Evolutionary conservation across 2,113 vertebrate genomes (phyloP).

Genomic region (Asarcornis scutulata): DNA sequence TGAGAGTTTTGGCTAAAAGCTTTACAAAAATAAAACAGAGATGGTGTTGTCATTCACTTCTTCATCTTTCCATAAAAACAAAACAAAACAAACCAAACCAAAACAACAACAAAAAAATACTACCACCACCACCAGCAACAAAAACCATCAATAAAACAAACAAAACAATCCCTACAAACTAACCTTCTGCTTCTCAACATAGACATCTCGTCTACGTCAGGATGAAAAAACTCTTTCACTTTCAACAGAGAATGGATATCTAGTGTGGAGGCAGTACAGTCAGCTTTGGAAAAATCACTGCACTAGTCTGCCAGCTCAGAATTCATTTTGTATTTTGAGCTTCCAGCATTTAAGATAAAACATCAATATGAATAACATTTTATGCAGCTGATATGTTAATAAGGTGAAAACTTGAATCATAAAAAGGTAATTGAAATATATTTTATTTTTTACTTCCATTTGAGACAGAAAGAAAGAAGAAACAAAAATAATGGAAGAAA

Average conservation of each 20-base stretch:
- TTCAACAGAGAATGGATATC: conserved; percentile 15
- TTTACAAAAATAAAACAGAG: background rate
- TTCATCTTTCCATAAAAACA: background rate
- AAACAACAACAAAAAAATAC: background rate
- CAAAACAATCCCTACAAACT: background rate
- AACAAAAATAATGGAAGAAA: conserved; percentile 31
- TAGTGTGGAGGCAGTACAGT: background rate
- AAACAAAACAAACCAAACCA: background rate
- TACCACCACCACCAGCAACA: too few relatives aligned
- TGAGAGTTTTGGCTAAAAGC: background rate
- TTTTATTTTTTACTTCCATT: conserved; percentile 18
- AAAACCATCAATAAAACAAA: background rate
- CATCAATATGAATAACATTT: conserved; percentile 10
- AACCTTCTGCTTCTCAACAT: background rate
- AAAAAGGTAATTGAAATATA: background rate
- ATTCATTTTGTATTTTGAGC: conserved; percentile 7
- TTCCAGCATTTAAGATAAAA: conserved; percentile 16
- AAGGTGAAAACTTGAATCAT: background rate
- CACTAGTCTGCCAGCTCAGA: background rate
- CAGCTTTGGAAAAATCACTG: conserved; percentile 5
- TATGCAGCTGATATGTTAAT: conserved; percentile 28
- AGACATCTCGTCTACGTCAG: background rate
- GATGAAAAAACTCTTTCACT: background rate
- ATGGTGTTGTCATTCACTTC: background rate
- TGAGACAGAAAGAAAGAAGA: background rate